Evolutionary conservation across 2,113 vertebrate genomes (phyloP), one percentile per base, ranked within the genome.

Genomic region (Cettia cetti): DNA sequence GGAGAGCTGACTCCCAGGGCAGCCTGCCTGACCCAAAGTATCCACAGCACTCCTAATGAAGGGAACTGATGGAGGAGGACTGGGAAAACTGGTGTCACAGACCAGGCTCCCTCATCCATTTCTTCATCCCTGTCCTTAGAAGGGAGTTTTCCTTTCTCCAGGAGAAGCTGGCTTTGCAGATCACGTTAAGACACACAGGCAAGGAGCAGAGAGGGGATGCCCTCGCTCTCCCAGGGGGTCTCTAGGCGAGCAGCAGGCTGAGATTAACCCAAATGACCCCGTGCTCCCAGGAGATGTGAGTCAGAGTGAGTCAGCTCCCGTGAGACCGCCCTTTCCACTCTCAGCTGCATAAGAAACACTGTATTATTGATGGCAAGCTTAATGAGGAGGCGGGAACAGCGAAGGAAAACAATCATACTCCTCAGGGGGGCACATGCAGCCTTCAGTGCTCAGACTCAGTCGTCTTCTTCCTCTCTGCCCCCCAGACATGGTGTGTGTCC

Each of bases 231-330:
- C 68, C 27, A 2, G 2, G 22, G 26, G 17, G 7, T 92, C 57
- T 80, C 53, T 13, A 49, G 74, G 61, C 5, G 0, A 35, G 72
- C 8, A 6, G 53, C 7, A 2, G 47, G 53, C 57, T 91, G 91
- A 91, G 87, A 82, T 76, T 53, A 91, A 87, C 66, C 78, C 39
- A 18, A 66, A 27, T 21, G 76, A 72, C 82, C 70, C 54, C 3
- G 2, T 13, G 71, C 40, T 86, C 93, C 39, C 63, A 47, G 86
- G 75, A 95, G 84, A 89, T 0, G 2, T 70, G 94, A 94, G 54
- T 92, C 88, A 86, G 60, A 86, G 60, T 74, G 82, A 96, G 81
- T 91, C 94, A 95, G 91, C 78, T 80, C 63, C 39, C 28, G 6
- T 15, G 59, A 7, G 27, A 42, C 47, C 0, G 1, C 56, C 79